Conservation (phyloP, 2,797 vertebrate species). For the Luscinia megarhynchos region DNA sequence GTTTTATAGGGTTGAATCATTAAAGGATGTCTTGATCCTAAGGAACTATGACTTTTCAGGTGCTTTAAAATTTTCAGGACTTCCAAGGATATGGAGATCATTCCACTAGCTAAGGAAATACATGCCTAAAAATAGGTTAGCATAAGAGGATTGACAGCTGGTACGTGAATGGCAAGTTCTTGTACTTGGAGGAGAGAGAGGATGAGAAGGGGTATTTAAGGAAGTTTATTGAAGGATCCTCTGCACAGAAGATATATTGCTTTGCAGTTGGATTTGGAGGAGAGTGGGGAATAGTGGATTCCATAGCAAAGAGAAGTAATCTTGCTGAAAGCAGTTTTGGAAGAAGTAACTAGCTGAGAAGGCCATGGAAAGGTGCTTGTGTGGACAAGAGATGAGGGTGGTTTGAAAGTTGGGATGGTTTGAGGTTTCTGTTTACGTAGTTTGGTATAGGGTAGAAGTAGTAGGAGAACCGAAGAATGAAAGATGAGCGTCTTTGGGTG, state of each 20-base stretch:
- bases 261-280: background rate
- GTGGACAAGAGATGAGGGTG: background rate
- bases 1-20: background rate
- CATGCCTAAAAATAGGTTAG: background rate
- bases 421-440: slow-evolving; percentile 45
- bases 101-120: background rate
- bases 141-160: background rate
- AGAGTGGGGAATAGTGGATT: background rate
- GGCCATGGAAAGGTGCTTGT: background rate
- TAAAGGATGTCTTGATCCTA: background rate
- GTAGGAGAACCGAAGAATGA: slow-evolving; percentile 12
- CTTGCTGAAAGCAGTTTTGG: background rate
- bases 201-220: background rate
- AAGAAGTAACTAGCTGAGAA: background rate
- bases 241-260: background rate
- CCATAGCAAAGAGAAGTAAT: background rate
- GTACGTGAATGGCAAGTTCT: background rate
- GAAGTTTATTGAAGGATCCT: background rate
- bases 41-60: background rate
- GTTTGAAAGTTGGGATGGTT: background rate
- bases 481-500: slow-evolving; percentile 17
- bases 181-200: background rate
- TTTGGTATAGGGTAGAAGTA: slow-evolving; percentile 4
- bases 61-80: background rate
- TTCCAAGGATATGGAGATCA: background rate